Conservation (phyloP, 1,140 invertebrate genomes). For the Asobara japonica region DNA sequence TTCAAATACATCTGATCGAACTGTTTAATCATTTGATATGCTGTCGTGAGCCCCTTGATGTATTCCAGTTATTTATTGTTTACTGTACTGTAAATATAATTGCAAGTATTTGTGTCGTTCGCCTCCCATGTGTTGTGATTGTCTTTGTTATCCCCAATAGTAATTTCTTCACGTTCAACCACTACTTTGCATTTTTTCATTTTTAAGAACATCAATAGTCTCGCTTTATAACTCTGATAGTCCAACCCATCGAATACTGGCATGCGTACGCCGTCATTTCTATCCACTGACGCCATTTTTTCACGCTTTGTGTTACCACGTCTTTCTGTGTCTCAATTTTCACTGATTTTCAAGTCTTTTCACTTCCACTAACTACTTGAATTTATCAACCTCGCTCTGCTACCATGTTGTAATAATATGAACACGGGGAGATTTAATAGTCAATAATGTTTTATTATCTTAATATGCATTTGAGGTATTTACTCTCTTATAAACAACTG, state of each 20-base stretch:
- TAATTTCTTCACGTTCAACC: background rate
- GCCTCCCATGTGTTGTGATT: conserved; percentile 37
- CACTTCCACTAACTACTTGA: background rate
- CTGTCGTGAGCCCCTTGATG: conserved; percentile 35
- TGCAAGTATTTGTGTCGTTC: conserved; percentile 41
- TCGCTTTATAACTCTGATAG: conserved; percentile 37
- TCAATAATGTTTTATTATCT: too few species aligned
- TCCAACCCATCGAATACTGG: conserved; percentile 36
- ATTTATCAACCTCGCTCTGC: background rate
- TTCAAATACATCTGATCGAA: conserved; percentile 48
- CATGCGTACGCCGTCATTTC: conserved; percentile 24
- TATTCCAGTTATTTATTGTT: conserved; percentile 45
- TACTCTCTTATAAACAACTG: too few species aligned
- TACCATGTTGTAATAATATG: background rate
- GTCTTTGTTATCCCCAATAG: conserved; percentile 2
- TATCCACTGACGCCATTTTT: background rate
- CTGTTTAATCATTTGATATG: conserved; percentile 45
- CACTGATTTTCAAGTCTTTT: background rate
- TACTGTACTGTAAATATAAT: conserved; percentile 45
- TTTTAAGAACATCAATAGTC: conserved; percentile 33
- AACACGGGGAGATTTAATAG: too few species aligned
- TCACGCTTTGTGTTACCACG: background rate
- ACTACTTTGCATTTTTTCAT: conserved; percentile 43
- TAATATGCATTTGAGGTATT: too few species aligned
- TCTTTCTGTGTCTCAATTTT: background rate